Evolutionary conservation across 2,113 vertebrate species (phyloP).

Genomic region (Crotalus tigris): DNA sequence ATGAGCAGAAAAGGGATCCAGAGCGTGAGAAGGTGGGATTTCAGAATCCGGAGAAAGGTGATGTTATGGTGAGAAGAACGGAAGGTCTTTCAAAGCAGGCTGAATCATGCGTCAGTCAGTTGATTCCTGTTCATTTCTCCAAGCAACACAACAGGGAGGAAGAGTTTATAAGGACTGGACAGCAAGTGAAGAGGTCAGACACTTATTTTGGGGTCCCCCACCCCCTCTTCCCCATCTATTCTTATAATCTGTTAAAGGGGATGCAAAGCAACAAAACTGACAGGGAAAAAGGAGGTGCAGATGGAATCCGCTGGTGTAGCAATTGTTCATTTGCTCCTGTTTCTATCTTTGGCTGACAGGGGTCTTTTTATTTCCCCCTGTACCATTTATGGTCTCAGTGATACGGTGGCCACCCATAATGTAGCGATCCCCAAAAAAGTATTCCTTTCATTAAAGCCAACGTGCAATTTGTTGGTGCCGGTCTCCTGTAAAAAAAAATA

Average conservation of each 20-base stretch:
- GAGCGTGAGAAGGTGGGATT: conserved; percentile 54
- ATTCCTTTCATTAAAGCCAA: background rate
- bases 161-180: conserved; percentile 51
- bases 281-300: background rate
- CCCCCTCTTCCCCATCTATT: background rate
- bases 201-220: conserved; percentile 5
- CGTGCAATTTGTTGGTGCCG: background rate
- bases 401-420: background rate
- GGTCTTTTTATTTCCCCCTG: background rate
- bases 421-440: background rate
- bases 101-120: conserved; percentile 58
- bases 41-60: conserved; percentile 65
- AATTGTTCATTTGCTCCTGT: background rate
- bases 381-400: background rate
- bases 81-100: conserved; percentile 62
- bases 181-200: conserved; percentile 63
- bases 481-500: background rate
- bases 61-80: conserved; percentile 63
- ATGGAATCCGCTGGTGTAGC: background rate
- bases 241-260: background rate
- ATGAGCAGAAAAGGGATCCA: conserved; percentile 40
- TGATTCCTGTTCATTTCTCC: conserved; percentile 74
- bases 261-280: no score
- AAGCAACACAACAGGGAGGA: conserved; percentile 59
- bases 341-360: background rate